Evolutionary conservation across 2,113 vertebrate species (phyloP), one percentile per base, ranked within the genome.

Genomic region (Propithecus coquereli): DNA sequence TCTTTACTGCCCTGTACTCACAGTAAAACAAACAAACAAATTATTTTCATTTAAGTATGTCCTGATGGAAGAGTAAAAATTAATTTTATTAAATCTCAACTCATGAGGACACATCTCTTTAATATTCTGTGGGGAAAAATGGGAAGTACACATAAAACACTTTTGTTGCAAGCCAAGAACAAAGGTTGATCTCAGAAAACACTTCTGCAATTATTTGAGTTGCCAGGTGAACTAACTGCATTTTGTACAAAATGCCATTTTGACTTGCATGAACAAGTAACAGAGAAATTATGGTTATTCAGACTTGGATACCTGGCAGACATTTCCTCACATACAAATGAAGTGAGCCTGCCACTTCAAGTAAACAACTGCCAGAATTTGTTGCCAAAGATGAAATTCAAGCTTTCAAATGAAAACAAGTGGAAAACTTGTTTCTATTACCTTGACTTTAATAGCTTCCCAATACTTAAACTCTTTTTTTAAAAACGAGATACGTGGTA

Each of bases 321-420:
- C 54, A 68, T 79, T 89, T 96, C 94, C 65, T 96, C 50, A 85
- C 81, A 86, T 71, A 81, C 3, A 6, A 91, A 88, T 66, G 22
- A 59, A 87, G 68, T 50, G 16, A 94, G 61, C 40, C 40, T 74
- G 43, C 82, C 47, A 32, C n/a, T 93, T 91, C 43, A 81, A 77
- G 70, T 12, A 94, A 92, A 92, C 50, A 90, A 83, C 13, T 82
- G 87, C 76, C 3, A 27, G 9, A 74, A 81, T 94, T 65, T 90
- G 71, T 77, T 93, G 47, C 30, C 74, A 96, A 66, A 32, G 52
- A 54, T 71, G 45, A 95, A 87, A 74, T 40, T 76, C 37, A 84
- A 84, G 65, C 34, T 91, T 88, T 65, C 82, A 70, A 92, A 73
- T 82, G 14, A 89, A 94, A 86, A n/a, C 20, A 92, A 65, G 32